Evolutionary conservation across 1,140 invertebrate species (phyloP).

Genomic region (Sarcophaga bullata): DNA sequence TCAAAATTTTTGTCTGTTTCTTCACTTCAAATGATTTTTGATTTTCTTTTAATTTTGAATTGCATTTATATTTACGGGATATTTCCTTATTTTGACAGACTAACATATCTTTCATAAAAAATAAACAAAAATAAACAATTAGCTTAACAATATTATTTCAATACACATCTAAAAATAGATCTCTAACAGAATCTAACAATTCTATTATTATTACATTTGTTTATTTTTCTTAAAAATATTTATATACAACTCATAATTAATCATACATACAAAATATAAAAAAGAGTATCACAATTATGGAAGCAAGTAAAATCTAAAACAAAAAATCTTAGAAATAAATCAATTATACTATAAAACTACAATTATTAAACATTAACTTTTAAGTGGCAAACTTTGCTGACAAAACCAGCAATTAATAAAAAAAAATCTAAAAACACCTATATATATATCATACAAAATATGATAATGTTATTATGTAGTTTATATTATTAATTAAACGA

Average conservation of each 20-base stretch:
- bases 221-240: neutral
- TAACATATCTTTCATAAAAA: too few species aligned
- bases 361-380: neutral
- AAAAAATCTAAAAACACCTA: neutral
- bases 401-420: constrained; percentile 64
- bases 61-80: too few species aligned
- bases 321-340: constrained; percentile 60
- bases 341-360: constrained; percentile 1
- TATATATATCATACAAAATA: constrained; percentile 9
- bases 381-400: constrained; percentile 50
- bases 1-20: too few species aligned
- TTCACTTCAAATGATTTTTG: too few species aligned
- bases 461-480: constrained; percentile 63
- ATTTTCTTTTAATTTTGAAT: too few species aligned
- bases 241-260: constrained; percentile 36
- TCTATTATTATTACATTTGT: too few species aligned
- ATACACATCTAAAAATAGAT: too few species aligned
- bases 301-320: constrained; percentile 34
- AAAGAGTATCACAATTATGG: neutral
- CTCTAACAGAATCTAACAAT: too few species aligned
- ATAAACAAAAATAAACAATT: too few species aligned
- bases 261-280: constrained; percentile 33
- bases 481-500: constrained; percentile 40
- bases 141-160: too few species aligned
- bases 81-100: too few species aligned